These are phyloP conservation scores for Chionoecetes opilio DNA, from an alignment of 1,140 invertebrate genomes.

Conservation along the genomic window DNA sequence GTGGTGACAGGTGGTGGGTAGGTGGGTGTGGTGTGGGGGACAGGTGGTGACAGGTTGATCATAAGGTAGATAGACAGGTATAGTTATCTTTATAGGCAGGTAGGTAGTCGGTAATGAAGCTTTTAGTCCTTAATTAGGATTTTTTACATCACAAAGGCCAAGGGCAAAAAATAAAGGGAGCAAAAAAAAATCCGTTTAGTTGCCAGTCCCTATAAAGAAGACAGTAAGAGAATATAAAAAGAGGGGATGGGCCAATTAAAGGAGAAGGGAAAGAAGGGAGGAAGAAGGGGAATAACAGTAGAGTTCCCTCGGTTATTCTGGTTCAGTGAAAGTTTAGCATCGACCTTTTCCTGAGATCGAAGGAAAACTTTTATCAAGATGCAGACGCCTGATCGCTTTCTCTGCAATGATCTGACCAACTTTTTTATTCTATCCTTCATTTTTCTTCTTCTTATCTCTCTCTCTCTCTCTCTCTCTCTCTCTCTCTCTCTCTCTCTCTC, in stretches of 20 bases:
- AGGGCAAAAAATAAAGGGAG: no score
- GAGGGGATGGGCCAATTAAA: not conserved
- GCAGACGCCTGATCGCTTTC: not conserved
- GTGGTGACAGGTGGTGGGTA: not conserved
- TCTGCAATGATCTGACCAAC: not conserved
- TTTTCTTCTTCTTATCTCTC: not conserved
- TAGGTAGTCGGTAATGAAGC: no score
- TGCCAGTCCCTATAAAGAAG: no score
- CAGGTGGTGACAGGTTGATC: not conserved
- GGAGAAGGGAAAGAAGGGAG: not conserved
- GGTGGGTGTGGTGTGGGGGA: not conserved
- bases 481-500: no score
- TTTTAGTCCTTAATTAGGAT: no score
- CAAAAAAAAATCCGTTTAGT: no score
- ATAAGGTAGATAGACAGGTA: no score
- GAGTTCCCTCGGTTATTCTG: no score
- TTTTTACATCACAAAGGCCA: no score
- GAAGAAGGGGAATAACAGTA: not conserved
- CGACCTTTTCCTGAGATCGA: not conserved
- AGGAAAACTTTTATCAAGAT: not conserved
- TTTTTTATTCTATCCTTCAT: not conserved
- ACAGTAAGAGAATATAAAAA: not conserved
- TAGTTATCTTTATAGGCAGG: no score
- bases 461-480: no score
- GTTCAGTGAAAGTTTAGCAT: not conserved